These are phyloP conservation scores for Galemys pyrenaicus DNA, from an alignment of 2,113 vertebrate species.

Conservation along the genomic window DNA sequence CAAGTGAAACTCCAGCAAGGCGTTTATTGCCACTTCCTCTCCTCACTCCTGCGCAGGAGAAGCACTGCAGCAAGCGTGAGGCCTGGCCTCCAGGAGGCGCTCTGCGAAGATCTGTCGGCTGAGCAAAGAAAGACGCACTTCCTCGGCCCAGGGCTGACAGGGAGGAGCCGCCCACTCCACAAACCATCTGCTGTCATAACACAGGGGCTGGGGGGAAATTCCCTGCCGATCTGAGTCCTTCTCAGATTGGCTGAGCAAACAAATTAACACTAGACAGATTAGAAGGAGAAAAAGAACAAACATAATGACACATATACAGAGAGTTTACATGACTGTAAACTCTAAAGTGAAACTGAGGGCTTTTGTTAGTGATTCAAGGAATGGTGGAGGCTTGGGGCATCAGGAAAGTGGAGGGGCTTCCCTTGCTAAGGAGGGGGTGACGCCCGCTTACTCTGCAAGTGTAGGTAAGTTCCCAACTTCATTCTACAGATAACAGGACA, in stretches of 20 bases:
- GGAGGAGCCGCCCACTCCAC: not conserved
- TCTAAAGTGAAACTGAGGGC: not conserved
- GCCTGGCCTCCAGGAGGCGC: not conserved
- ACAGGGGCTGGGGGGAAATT: not conserved
- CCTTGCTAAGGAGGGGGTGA: not conserved
- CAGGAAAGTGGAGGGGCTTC: not conserved
- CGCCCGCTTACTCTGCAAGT: not conserved
- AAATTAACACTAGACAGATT: no score
- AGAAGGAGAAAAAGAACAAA: not conserved
- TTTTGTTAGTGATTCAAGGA: not conserved
- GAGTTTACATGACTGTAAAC: not conserved
- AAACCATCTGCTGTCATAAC: not conserved
- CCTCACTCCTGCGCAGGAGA: rapidly evolving
- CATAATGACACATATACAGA: not conserved
- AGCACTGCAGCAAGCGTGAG: not conserved
- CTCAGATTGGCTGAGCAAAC: not conserved
- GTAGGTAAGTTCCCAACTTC: not conserved
- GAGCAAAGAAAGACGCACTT: not conserved
- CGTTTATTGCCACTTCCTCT: not conserved
- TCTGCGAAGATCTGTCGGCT: not conserved
- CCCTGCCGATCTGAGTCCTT: not conserved
- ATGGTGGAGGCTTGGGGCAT: no score
- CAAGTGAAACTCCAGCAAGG: not conserved
- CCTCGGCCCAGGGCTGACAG: rapidly evolving
- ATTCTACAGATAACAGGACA: not conserved